phyloP scores from a whole-genome alignment of 2,113 vertebrate species.

The Syngnathus scovelli region DNA sequence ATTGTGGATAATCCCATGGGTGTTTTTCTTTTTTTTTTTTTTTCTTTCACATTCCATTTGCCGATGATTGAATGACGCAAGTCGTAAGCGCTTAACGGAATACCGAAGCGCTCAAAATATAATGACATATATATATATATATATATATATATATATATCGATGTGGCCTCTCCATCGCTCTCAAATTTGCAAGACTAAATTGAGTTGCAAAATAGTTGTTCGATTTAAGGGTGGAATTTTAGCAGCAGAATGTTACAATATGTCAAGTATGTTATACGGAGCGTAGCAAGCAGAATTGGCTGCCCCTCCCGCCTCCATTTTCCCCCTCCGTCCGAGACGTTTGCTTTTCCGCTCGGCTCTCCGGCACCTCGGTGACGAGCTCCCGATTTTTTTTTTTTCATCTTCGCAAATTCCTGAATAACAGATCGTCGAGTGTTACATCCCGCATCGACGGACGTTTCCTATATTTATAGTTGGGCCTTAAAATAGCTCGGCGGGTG shows the following conservation, averaged over 20 bases:
- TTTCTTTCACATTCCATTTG: background rate
- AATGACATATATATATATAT: too few relatives aligned
- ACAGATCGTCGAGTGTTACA: conserved; percentile 65
- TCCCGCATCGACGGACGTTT: conserved; percentile 46
- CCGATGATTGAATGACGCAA: background rate
- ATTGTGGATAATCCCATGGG: conserved; percentile 7
- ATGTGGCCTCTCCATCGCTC: too few relatives aligned
- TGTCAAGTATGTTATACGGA: background rate
- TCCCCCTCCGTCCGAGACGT: conserved; percentile 34
- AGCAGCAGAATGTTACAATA: background rate
- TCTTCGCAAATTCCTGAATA: conserved; percentile 64
- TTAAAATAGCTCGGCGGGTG: conserved; percentile 61
- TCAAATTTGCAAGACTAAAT: too few relatives aligned
- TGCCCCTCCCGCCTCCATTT: conserved; percentile 2
- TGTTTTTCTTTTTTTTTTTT: background rate
- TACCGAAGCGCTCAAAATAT: background rate
- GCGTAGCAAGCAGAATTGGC: background rate
- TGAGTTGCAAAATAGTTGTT: background rate
- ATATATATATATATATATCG: too few relatives aligned
- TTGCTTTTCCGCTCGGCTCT: conserved; percentile 57
- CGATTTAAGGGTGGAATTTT: background rate
- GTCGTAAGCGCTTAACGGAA: background rate
- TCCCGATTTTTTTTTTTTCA: conserved; percentile 29
- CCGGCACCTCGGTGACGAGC: conserved; percentile 50
- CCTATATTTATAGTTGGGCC: conserved; percentile 67